Evolutionary conservation across 2,797 vertebrate species (phyloP), one percentile per base, ranked within the genome.

Genomic region (Oreonectes daqikongensis): DNA sequence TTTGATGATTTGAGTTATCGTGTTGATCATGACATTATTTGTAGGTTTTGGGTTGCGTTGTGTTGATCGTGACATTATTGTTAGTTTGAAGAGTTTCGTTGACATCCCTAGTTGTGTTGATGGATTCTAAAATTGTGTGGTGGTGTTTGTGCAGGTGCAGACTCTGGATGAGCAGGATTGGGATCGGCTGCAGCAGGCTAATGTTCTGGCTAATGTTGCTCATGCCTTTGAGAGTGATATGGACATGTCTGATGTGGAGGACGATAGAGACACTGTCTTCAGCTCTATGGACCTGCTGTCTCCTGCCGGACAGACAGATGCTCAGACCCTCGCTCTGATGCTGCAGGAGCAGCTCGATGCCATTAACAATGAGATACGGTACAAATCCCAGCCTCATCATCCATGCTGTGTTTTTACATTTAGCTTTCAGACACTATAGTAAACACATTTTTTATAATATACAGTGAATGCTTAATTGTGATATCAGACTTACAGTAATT

Each of bases 301-400:
- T 0, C 97, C 98, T 7, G 93, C 94, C 0, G 97, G 98, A 46
- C 98, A 99, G 89, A 95, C 97, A 0, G 98, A 99, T 1, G 97
- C 98, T 6, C 97, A 99, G 87, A 99, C 97, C 0, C 92, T 99
- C 22, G 97, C 98, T 59, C 86, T 98, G 40, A 99, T 99, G 98
- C 93, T 99, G 81, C 98, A 99, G 87, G 98, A 99, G 52, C 98
- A 99, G 89, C 88, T 99, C 80, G 98, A 99, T 1, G 96, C 98
- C 4, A 99, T 99, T 90, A 99, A 99, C 92, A 98, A 97, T 57
- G 98, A 99, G 89, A 99, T 99, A 76, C 94, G 98, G 98, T 96
- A 18, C 4, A 61, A n/a, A 52, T 22, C 11, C 11, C 9, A 2
- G 1, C 35, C 8, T 35, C 5, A 42, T 53, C 8, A 22, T 53